Conservation (phyloP, 30 jellyfish, hydroid and myxozoan genomes). For the Aurelia aurita region DNA sequence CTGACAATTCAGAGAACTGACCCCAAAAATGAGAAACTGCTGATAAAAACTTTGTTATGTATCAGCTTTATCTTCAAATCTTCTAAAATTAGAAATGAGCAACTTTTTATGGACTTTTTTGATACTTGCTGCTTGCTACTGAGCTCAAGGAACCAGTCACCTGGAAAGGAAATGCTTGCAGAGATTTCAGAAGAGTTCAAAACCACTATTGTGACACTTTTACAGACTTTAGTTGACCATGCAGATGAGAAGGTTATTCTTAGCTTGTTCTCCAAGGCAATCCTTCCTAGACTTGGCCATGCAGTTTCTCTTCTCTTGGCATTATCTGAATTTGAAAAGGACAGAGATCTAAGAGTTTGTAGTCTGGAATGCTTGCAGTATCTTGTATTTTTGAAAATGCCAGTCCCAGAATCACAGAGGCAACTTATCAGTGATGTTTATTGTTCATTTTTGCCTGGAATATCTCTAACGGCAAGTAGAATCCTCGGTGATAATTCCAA, state of each 20-base stretch:
- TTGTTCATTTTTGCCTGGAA: conserved; percentile 88
- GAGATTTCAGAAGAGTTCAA: conserved; percentile 76
- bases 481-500: conserved; percentile 38
- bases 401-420: not conserved
- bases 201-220: conserved; percentile 36
- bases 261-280: conserved; percentile 30
- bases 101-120: conserved; percentile 41
- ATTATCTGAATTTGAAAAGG: conserved; percentile 69
- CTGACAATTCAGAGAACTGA: conserved; percentile 60
- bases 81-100: not conserved
- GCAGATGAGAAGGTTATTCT: not conserved
- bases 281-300: conserved; percentile 89
- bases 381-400: conserved; percentile 29
- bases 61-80: conserved; percentile 7
- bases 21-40: conserved; percentile 26
- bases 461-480: conserved; percentile 52
- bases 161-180: conserved; percentile 60
- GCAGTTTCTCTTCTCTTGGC: conserved; percentile 73
- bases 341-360: conserved; percentile 43
- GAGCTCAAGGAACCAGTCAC: conserved; percentile 53
- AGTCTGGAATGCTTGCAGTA: conserved; percentile 41
- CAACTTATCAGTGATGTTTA: conserved; percentile 53
- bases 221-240: conserved; percentile 5
- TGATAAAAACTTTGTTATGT: conserved; percentile 35
- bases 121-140: conserved; percentile 63